Evolutionary conservation across 37 sponge, comb jelly and placozoan genomes (phyloP), one percentile per base, ranked within the genome.

Genomic region (Diacarnus erythraeanus): DNA sequence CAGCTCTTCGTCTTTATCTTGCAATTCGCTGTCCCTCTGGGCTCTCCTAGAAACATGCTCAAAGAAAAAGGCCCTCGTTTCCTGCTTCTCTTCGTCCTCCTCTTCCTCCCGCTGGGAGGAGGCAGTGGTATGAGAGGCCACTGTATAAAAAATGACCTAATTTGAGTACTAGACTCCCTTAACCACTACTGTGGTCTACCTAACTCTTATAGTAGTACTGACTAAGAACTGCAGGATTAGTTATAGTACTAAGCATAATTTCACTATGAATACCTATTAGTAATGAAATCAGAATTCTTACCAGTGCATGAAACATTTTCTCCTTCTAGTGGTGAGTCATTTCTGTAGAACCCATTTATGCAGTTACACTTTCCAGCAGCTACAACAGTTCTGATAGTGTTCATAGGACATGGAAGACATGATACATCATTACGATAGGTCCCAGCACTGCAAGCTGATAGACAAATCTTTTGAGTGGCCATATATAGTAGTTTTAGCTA

Each of bases 11-110:
- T 84, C 54, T 6, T 74, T 40, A 18, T 41, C 22, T 10, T 31
- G 20, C 1, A 78, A 23, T 12, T 58, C 54, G 1, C 1, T 0
- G 43, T 86, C 86, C 3, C 31, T 38, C 35, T 60, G 25, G 8
- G 86, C 80, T 36, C 74, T 59, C 40, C 39, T 21, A 42, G 71
- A 79, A 6, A 86, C 59, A 43, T 86, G 79, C 17, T 44, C 57
- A 65, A 72, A 79, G 21, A 86, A 42, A 21, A 57, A 79, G 21
- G 38, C 27, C 33, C 42, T 33, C 1, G 86, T 86, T 23, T 84
- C 84, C 1, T 54, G 69, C 26, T 38, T 33, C 8, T 76, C 69
- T 20, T 71, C 77, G 1, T 61, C 57, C 1, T 44, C 26, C 25
- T 39, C 65, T 0, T 42, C 51, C 18, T n/a, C 47, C 25, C 42